phyloP scores from a whole-genome alignment of 1,140 invertebrate species.

The Popillia japonica region DNA sequence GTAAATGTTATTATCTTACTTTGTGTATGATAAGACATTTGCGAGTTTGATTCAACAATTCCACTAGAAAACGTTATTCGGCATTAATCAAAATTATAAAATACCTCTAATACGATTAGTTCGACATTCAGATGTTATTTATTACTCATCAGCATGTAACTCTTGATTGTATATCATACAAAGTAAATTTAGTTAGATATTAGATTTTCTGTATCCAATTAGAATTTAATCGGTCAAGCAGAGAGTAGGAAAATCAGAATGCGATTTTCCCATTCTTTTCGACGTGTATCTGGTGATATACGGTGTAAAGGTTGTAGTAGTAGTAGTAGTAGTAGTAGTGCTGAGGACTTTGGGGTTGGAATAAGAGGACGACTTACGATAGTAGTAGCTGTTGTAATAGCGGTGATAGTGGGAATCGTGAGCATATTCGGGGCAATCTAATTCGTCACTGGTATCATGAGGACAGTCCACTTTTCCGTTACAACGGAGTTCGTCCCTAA shows the following conservation, averaged over 20 bases:
- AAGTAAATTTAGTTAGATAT: background rate
- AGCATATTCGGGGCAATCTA: conserved; percentile 58
- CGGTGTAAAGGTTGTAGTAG: background rate
- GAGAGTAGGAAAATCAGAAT: background rate
- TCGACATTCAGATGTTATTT: too few species aligned
- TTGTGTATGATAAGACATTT: too few species aligned
- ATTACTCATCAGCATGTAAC: too few species aligned
- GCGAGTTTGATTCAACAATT: too few species aligned
- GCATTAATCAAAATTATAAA: too few species aligned
- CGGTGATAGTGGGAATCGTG: background rate
- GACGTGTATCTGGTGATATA: background rate
- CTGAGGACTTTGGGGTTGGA: background rate
- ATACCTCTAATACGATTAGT: too few species aligned
- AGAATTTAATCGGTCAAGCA: background rate
- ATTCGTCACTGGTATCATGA: conserved; percentile 73
- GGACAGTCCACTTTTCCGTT: conserved; percentile 67
- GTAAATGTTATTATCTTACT: too few species aligned
- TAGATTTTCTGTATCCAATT: background rate
- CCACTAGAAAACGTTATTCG: too few species aligned
- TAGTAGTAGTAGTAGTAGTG: conserved; percentile 11
- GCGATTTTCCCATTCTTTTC: background rate
- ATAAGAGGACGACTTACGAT: conserved; percentile 27
- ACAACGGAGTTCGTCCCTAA: conserved; percentile 65
- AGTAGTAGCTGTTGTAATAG: conserved; percentile 13
- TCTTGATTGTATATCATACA: too few species aligned